These are phyloP conservation scores for Globia sparganii DNA, from an alignment of 2,888 invertebrate genomes.

Conservation along the genomic window DNA sequence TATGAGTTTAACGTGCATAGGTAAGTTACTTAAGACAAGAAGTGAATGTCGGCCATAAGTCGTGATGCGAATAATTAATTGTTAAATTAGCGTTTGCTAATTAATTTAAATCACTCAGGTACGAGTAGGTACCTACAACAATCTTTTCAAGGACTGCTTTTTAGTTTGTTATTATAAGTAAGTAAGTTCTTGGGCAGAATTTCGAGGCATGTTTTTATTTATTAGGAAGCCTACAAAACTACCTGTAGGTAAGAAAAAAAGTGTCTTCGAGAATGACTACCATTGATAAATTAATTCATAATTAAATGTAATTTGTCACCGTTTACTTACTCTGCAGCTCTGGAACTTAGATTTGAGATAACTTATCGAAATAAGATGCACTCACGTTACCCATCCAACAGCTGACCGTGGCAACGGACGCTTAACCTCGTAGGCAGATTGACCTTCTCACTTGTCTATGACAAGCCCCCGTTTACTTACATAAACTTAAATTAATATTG, in stretches of 20 bases:
- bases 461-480: conserved; percentile 35
- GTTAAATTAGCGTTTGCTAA: conserved; percentile 22
- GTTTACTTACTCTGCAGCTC: neutral
- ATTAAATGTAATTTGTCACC: neutral
- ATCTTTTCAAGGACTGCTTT: conserved; percentile 23
- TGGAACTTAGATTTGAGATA: neutral
- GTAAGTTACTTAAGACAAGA: neutral
- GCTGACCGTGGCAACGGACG: conserved; percentile 34
- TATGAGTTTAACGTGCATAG: neutral
- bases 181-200: neutral
- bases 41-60: neutral
- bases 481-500: conserved; percentile 25
- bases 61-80: conserved; percentile 33
- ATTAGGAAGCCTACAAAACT: neutral
- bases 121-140: too few relatives aligned
- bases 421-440: conserved; percentile 32
- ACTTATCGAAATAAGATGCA: neutral
- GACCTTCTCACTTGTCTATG: conserved; percentile 30
- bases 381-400: conserved; percentile 25
- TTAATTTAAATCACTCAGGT: conserved; percentile 3
- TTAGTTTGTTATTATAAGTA: neutral
- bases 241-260: neutral
- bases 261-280: neutral
- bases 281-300: neutral
- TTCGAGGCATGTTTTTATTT: too few relatives aligned